Percentiles rank a stretch among this genome's conserved stretches.
These are phyloP conservation scores for Clinocottus analis DNA, from an alignment of 2,113 vertebrate species.

Conservation along the genomic window DNA sequence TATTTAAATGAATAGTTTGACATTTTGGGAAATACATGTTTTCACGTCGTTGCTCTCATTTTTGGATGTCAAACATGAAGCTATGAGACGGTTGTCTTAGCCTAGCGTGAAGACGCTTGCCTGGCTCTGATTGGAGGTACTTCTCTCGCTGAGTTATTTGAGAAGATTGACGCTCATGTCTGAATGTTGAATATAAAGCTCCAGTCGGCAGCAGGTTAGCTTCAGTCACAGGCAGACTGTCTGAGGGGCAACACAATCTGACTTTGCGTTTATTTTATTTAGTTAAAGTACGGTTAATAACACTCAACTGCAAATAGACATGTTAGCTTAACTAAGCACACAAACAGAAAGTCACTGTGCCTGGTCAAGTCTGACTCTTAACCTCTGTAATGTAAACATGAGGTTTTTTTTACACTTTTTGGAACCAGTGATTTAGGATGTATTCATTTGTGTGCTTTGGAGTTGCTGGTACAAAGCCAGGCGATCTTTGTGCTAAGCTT, in stretches of 20 bases:
- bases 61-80: not conserved
- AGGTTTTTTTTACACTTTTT: not conserved
- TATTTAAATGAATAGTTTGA: not conserved
- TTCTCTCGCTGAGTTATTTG: not conserved
- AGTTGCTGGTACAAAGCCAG: not conserved
- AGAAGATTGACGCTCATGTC: not conserved
- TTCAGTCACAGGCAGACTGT: not conserved
- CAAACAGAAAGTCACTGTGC: not conserved
- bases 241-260: not conserved
- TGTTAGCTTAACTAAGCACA: not conserved
- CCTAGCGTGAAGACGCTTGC: not conserved
- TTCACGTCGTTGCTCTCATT: not conserved
- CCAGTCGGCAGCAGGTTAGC: not conserved
- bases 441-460: not conserved
- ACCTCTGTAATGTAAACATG: not conserved
- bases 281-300: not conserved
- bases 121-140: no score
- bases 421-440: not conserved
- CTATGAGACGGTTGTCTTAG: not conserved
- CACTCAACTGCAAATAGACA: not conserved
- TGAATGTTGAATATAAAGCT: not conserved
- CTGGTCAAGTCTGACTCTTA: not conserved
- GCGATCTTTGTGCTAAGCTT: conserved; percentile 3
- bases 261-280: not conserved
- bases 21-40: not conserved